phyloP scores from a whole-genome alignment of 2,797 vertebrate genomes.

The Tympanoctomys barrerae region DNA sequence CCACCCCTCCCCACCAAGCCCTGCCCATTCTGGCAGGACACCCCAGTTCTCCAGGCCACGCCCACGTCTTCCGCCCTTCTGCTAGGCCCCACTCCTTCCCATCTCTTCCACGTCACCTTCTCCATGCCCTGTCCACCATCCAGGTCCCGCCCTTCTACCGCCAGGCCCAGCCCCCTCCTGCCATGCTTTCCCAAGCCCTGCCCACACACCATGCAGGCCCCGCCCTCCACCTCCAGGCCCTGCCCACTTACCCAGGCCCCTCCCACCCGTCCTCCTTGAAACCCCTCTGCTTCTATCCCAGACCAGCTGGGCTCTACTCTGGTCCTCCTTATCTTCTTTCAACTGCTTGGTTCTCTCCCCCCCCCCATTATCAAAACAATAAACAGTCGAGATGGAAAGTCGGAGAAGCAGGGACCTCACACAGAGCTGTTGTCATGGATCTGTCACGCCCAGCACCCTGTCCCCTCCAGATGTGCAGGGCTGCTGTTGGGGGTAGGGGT shows the following conservation, averaged over 20 bases:
- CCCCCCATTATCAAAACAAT: constrained; percentile 2
- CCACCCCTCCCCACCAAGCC: neutral
- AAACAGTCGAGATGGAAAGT: neutral
- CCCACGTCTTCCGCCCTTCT: no score
- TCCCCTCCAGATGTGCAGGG: neutral
- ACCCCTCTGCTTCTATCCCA: neutral
- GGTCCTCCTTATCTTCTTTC: neutral
- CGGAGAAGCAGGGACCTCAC: neutral
- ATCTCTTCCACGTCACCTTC: neutral
- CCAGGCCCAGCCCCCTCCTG: neutral
- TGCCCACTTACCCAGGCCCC: neutral
- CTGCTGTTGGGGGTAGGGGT: accelerated
- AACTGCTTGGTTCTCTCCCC: neutral
- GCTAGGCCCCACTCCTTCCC: neutral
- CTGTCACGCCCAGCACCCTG: neutral
- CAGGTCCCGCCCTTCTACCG: neutral
- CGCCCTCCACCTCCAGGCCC: no score
- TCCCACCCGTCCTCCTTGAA: neutral
- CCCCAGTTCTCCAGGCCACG: neutral
- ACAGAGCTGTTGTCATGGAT: neutral
- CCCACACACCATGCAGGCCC: neutral
- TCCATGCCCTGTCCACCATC: no score
- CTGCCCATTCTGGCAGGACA: neutral
- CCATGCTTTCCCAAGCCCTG: neutral
- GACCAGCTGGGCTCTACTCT: neutral